phyloP scores from a whole-genome alignment of 2,888 invertebrate genomes.

The Papilio gigon region DNA sequence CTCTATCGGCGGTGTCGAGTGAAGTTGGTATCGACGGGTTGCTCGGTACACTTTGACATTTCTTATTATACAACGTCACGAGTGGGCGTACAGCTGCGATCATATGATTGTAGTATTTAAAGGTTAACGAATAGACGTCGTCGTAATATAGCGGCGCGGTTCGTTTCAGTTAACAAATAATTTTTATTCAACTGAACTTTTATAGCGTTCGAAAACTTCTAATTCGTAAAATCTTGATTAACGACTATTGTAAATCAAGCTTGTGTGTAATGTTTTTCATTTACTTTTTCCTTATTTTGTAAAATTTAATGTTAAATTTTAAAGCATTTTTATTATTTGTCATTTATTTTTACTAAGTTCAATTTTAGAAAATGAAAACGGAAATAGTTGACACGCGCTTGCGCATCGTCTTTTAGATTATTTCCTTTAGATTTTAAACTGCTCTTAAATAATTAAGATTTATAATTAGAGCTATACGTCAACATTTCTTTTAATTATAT shows the following conservation, averaged over 20 bases:
- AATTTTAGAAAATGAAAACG: background rate
- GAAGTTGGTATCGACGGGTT: slow-evolving; percentile 31
- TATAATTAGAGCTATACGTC: background rate
- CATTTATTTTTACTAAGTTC: background rate
- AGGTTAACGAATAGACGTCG: slow-evolving; percentile 15
- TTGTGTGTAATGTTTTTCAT: background rate
- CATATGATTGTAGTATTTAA: slow-evolving; percentile 27
- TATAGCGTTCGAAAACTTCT: background rate
- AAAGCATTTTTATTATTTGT: no score
- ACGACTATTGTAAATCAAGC: slow-evolving; percentile 5
- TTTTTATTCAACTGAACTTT: slow-evolving; percentile 5
- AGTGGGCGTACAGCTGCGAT: slow-evolving; percentile 31
- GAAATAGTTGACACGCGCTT: background rate
- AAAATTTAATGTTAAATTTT: background rate
- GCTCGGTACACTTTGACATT: slow-evolving; percentile 27
- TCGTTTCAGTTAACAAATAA: background rate
- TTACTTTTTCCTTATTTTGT: background rate
- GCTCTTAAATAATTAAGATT: background rate
- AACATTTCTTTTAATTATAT: no score
- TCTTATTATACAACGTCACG: slow-evolving; percentile 24
- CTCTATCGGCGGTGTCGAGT: slow-evolving; percentile 45
- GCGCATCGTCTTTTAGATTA: background rate
- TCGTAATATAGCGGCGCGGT: slow-evolving; percentile 20
- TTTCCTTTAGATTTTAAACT: background rate
- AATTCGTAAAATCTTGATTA: background rate